These are phyloP conservation scores for Drosophila kambysellisi DNA, from an alignment of 2,888 invertebrate species.

Conservation along the genomic window DNA sequence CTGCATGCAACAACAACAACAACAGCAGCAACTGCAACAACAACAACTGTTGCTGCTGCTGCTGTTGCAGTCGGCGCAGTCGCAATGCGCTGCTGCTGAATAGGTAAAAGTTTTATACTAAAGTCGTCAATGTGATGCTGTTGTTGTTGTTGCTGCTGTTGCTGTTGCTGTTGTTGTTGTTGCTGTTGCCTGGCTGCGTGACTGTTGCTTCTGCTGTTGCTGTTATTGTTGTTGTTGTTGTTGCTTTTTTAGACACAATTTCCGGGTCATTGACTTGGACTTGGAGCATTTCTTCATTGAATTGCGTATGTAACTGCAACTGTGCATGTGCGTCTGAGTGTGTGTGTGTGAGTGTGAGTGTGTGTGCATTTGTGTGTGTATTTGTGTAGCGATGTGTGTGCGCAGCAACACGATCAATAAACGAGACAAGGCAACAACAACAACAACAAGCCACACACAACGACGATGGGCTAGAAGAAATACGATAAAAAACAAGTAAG, in stretches of 20 bases:
- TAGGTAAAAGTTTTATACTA: conserved; percentile 81
- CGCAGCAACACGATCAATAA: conserved; percentile 80
- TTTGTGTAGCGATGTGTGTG: conserved; percentile 61
- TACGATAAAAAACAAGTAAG: conserved; percentile 66
- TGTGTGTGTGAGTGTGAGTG: conserved; percentile 25
- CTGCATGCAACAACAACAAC: conserved; percentile 44
- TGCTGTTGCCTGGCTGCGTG: conserved; percentile 64
- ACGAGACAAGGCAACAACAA: conserved; percentile 76
- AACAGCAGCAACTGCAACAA: conserved; percentile 1
- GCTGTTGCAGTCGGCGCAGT: conserved; percentile 38
- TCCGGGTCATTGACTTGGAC: conserved; percentile 85
- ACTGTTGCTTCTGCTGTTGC: conserved; percentile 56
- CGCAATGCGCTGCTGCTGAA: conserved; percentile 58
- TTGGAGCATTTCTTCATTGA: conserved; percentile 83
- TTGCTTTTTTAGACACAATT: conserved; percentile 84
- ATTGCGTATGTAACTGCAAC: conserved; percentile 81
- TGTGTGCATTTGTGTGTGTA: conserved; percentile 27
- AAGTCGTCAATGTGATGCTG: conserved; percentile 70
- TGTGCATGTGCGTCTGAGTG: conserved; percentile 45
- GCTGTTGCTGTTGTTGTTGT: conserved; percentile 36
- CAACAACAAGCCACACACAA: conserved; percentile 69
- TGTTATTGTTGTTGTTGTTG: conserved; percentile 65
- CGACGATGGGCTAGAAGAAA: conserved; percentile 76
- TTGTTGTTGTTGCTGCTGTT: conserved; percentile 40
- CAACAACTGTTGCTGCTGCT: conserved; percentile 8